Conservation (phyloP, 2,888 invertebrate genomes). For the Philereme vetulata region DNA sequence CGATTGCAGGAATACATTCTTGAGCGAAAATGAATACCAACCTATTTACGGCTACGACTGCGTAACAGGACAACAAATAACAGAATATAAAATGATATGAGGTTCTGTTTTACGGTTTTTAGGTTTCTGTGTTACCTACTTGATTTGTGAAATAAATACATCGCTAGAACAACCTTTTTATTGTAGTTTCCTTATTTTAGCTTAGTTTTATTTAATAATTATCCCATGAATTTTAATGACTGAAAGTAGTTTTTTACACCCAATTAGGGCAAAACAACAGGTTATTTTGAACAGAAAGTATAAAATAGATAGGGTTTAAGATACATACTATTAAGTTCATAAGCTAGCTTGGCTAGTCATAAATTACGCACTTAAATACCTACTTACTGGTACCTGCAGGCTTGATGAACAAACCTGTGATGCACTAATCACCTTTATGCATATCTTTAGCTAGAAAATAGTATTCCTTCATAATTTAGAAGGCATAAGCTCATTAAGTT, state of each 20-base stretch:
- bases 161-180: not conserved
- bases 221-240: not conserved
- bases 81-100: not conserved
- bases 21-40: conserved; percentile 31
- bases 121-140: not conserved
- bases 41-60: conserved; percentile 44
- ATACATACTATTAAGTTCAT: no score
- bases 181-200: conserved; percentile 1
- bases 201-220: not conserved
- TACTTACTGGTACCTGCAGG: no score
- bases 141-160: not conserved
- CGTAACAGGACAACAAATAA: conserved; percentile 29
- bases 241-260: not conserved
- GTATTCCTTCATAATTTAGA: conserved; percentile 56
- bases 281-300: no score
- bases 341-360: no score
- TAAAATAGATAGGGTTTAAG: no score
- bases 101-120: no score
- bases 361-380: no score
- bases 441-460: no score
- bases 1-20: conserved; percentile 42
- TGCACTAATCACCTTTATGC: no score
- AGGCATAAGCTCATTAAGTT: conserved; percentile 59
- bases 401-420: no score
- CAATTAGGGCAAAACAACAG: no score